phyloP scores from a whole-genome alignment of 2,888 invertebrate genomes.

The Hyalella azteca region DNA sequence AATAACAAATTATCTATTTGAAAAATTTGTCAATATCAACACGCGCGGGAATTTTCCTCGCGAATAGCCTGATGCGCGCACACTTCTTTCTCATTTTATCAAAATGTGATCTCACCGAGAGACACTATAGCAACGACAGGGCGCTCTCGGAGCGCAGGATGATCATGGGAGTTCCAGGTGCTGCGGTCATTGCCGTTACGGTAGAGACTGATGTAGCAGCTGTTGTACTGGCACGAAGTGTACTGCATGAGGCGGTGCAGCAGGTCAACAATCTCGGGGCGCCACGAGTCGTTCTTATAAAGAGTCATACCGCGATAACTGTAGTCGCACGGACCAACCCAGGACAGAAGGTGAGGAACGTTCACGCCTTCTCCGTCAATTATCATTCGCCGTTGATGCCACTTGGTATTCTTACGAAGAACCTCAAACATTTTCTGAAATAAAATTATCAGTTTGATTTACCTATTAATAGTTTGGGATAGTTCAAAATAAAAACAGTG shows the following conservation, averaged over 20 bases:
- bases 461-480: too few relatives aligned
- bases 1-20: too few relatives aligned
- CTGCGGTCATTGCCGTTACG: slow-evolving; percentile 63
- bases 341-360: slow-evolving; percentile 62
- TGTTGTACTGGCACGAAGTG: slow-evolving; percentile 65
- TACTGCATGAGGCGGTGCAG: slow-evolving; percentile 60
- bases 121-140: slow-evolving; percentile 63
- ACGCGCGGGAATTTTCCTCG: too few relatives aligned
- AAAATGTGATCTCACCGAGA: slow-evolving; percentile 63
- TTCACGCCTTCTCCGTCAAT: slow-evolving; percentile 46
- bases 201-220: slow-evolving; percentile 65
- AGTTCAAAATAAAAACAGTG: too few relatives aligned
- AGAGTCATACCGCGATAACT: slow-evolving; percentile 63
- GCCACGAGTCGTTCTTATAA: slow-evolving; percentile 60
- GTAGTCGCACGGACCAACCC: slow-evolving; percentile 66
- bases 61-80: too few relatives aligned
- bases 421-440: slow-evolving; percentile 58
- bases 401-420: slow-evolving; percentile 54
- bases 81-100: too few relatives aligned
- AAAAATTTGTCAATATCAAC: too few relatives aligned
- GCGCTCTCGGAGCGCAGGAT: slow-evolving; percentile 57
- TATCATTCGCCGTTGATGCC: slow-evolving; percentile 50
- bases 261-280: slow-evolving; percentile 60
- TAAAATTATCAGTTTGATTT: too few relatives aligned
- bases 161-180: slow-evolving; percentile 47